A percentile compares a stretch with the other conserved stretches of the same genome.
phyloP scores from a whole-genome alignment of 2,888 invertebrate species.

The Timandra comae region DNA sequence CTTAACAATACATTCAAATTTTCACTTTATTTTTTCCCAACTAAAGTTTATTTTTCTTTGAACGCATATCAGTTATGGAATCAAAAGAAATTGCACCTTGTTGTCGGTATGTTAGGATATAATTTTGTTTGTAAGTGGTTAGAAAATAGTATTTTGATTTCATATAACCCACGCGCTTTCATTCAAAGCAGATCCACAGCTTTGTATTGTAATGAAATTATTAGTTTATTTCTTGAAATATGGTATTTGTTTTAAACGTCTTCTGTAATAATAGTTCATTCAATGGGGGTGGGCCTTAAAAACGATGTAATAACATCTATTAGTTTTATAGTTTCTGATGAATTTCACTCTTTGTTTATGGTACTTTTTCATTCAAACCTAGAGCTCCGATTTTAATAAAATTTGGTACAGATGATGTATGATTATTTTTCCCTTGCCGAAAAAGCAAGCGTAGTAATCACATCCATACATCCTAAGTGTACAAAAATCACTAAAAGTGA shows the following conservation, averaged over 20 bases:
- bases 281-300: slow-evolving; percentile 60
- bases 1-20: slow-evolving; percentile 25
- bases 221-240: slow-evolving; percentile 63
- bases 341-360: too few relatives aligned
- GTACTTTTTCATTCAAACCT: too few relatives aligned
- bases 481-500: too few relatives aligned
- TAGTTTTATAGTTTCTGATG: too few relatives aligned
- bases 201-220: slow-evolving; percentile 72
- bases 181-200: slow-evolving; percentile 60
- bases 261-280: slow-evolving; percentile 27
- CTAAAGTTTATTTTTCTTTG: slow-evolving; percentile 26
- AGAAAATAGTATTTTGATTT: slow-evolving; percentile 33
- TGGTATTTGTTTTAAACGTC: slow-evolving; percentile 40
- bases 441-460: too few relatives aligned
- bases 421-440: too few relatives aligned
- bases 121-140: slow-evolving; percentile 22
- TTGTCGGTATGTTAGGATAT: slow-evolving; percentile 18
- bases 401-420: too few relatives aligned
- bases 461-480: too few relatives aligned
- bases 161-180: slow-evolving; percentile 69
- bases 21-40: slow-evolving; percentile 15
- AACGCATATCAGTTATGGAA: not conserved
- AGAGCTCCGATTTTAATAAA: too few relatives aligned
- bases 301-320: too few relatives aligned
- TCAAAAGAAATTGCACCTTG: slow-evolving; percentile 28